Evolutionary conservation across 2,797 vertebrate species (phyloP), one percentile per base, ranked within the genome.

Genomic region (Champsocephalus gunnari): DNA sequence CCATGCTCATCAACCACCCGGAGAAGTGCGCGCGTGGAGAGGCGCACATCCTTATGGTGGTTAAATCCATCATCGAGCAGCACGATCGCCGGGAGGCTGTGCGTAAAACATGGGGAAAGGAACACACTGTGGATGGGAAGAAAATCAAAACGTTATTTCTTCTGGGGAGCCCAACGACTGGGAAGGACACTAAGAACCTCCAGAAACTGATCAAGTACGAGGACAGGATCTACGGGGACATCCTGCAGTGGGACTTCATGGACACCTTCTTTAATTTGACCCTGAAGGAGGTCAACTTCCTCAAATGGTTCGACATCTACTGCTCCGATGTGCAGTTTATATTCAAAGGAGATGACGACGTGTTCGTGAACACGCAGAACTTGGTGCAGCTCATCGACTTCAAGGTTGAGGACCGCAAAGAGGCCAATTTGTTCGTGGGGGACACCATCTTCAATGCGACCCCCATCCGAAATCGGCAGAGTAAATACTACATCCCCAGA

Each of bases 231-330:
- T 94, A 95, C 21, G 92, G 94, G 41, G 96, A 97, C 92, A 96
- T 97, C 63, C 85, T 97, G 21, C 96, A 96, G 79, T 97, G 96
- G 96, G 93, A 96, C 87, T 97, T 96, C 81, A 95, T 95, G 93
- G 96, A 96, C 92, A 96, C 96, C 0, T 96, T 96, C 85, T 96
- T 96, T 62, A 96, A 96, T 86, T 88, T 97, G 75, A 96, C 95
- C 13, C 89, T 96, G 9, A 96, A 96, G 47, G 96, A 96, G 84
- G 94, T 97, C 8, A 96, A 96, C 80, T 96, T 97, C 55, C 92
- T 97, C 49, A 94, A 93, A 21, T 97, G 96, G 96, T 96, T 96
- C 77, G 71, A 94, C 81, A 92, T 93, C 53, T 95, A 94, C 86
- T 96, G 95, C 68, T 73, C 94, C 19, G 81, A 82, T 0, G 95